phyloP scores from a whole-genome alignment of 2,113 vertebrate genomes.

The Ciconia boyciana region DNA sequence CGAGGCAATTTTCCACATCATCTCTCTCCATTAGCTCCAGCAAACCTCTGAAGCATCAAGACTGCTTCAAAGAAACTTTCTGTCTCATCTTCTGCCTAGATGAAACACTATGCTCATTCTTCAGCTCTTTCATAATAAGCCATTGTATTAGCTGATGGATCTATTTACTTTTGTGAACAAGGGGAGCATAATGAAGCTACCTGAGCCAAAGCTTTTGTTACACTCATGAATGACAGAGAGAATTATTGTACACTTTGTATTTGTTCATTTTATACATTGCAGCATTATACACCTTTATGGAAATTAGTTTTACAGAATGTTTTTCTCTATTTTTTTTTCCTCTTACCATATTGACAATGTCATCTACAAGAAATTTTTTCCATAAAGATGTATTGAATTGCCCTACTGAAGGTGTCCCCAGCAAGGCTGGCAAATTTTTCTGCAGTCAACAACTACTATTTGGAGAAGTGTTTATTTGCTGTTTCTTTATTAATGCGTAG shows the following conservation, averaged over 20 bases:
- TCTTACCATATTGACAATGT: neutral
- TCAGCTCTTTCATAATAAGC: neutral
- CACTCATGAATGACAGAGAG: neutral
- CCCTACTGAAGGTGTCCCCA: neutral
- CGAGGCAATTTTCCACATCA: conserved; percentile 10
- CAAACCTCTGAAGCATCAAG: neutral
- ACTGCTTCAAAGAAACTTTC: conserved; percentile 20
- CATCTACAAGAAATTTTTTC: neutral
- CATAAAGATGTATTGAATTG: neutral
- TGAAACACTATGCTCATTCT: neutral
- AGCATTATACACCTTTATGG: neutral
- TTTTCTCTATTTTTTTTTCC: neutral
- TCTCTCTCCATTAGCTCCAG: conserved; percentile 6
- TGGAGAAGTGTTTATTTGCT: neutral
- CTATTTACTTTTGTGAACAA: neutral
- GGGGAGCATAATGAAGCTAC: neutral
- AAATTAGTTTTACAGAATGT: neutral
- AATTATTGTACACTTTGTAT: neutral
- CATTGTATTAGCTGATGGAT: neutral
- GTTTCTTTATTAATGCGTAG: neutral
- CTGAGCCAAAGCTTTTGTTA: neutral
- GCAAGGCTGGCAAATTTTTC: neutral
- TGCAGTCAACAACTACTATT: neutral
- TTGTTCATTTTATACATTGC: neutral
- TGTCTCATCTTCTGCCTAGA: neutral